A percentile compares a stretch with the other conserved stretches of the same genome.
These are phyloP conservation scores for Oenanthe oenanthe DNA, from an alignment of 2,113 vertebrate genomes.

Conservation along the genomic window DNA sequence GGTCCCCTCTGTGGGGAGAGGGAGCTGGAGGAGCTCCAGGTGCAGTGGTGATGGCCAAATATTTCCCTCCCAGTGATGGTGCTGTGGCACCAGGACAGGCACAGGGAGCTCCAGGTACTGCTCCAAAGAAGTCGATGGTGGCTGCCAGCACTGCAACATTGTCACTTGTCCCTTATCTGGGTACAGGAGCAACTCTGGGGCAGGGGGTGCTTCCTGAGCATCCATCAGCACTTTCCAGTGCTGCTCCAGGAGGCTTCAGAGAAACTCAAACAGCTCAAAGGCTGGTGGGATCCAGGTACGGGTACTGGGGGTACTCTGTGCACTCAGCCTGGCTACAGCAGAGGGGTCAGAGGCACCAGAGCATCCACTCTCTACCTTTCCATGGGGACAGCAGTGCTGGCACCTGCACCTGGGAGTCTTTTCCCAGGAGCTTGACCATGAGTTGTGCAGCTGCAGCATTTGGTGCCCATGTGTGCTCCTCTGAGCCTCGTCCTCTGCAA, in stretches of 20 bases:
- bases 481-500: neutral
- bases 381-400: neutral
- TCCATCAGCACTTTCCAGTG: neutral
- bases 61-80: neutral
- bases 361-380: neutral
- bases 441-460: neutral
- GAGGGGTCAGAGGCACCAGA: neutral
- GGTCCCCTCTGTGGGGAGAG: neutral
- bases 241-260: neutral
- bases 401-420: neutral
- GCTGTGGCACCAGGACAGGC: fast-evolving
- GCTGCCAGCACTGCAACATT: neutral
- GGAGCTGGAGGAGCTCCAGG: neutral
- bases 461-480: slow-evolving; percentile 13
- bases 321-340: neutral
- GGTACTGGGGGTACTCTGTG: neutral
- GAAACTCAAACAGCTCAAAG: neutral
- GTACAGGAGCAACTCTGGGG: neutral
- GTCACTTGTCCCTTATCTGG: fast-evolving
- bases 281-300: fast-evolving
- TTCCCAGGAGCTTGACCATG: neutral
- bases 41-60: neutral
- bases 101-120: neutral
- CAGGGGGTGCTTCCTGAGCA: neutral
- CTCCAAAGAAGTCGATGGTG: fast-evolving